Base-by-base conservation (phyloP, 2,888 invertebrate genomes). In the Andrena praecox region DNA sequence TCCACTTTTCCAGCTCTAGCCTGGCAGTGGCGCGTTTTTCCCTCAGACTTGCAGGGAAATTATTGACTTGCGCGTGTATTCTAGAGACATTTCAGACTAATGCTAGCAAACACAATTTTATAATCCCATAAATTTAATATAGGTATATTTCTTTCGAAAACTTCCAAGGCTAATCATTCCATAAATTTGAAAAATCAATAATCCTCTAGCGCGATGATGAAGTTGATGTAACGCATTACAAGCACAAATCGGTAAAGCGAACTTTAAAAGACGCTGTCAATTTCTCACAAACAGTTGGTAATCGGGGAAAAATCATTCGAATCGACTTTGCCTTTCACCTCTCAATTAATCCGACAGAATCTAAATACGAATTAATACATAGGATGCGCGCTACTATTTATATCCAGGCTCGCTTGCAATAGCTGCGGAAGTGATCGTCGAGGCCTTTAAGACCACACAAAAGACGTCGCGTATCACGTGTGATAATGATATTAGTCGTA, bases 401-500 rank as follows among this genome's bases (percentile, higher is more conserved):
- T 56, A 56, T 56, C 3, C 24, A 20, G 56, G 24, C 24, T 27
- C 24, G 20, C 24, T 4, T 56, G 56, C 5, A 52, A 20, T 31
- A 31, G 29, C 62, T 29, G n/a, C 8, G 6, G 8, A 52, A 50
- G 42, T 33, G 31, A 64, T 50, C 48, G 59, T 48, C 20, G 16
- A 3, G 29, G 66, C 52, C 42, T 66, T 50, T 50, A 33, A 60
- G 7, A 12, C 33, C 12, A 50, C 66, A 59, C n/a, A 56, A 60
- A 35, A 29, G 50, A 8, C 7, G 54, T 56, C 35, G 63, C 33
- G 60, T 27, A 48, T 10, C n/a, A 52, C 35, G 50, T 27, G 42
- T 3, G 64, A 71, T 35, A 62, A 62, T 52, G 42, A 80, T 79
- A 67, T 62, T 59, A 52, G 48, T 50, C 59, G 72, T 27, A 72